Conservation (phyloP, 2,888 invertebrate species). For the Carterocephalus palaemon region DNA sequence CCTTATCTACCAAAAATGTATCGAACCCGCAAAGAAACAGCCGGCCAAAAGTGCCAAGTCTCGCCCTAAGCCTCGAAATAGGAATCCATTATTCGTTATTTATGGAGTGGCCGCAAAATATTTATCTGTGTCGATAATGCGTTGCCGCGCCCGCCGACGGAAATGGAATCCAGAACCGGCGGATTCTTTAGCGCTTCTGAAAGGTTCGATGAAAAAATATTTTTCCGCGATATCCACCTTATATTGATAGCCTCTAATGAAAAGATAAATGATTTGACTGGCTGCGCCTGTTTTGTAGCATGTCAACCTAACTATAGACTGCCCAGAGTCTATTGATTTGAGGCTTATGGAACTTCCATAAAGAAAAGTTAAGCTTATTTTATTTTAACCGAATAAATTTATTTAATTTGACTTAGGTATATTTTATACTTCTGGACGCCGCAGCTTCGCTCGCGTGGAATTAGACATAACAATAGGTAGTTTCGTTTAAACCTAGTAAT, state of each 20-base stretch:
- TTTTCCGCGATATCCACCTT: constrained; percentile 22
- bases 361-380: no score
- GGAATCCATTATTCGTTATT: constrained; percentile 75
- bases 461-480: no score
- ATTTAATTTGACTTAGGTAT: no score
- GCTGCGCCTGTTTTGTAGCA: no score
- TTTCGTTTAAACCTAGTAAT: no score
- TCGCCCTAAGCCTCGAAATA: constrained; percentile 45
- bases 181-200: constrained; percentile 26
- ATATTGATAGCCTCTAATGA: constrained; percentile 24
- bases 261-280: constrained; percentile 1
- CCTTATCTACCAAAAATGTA: not conserved
- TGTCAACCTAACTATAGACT: no score
- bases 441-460: no score
- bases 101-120: constrained; percentile 73
- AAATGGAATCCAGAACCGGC: constrained; percentile 48
- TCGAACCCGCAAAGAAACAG: constrained; percentile 2
- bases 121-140: constrained; percentile 73
- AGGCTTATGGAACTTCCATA: no score
- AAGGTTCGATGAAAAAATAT: constrained; percentile 15
- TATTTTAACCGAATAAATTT: no score
- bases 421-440: no score
- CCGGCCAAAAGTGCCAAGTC: constrained; percentile 24
- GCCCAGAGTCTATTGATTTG: no score
- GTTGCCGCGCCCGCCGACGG: constrained; percentile 50